phyloP scores from a whole-genome alignment of 2,888 invertebrate genomes.

The Odontomyia ornata region DNA sequence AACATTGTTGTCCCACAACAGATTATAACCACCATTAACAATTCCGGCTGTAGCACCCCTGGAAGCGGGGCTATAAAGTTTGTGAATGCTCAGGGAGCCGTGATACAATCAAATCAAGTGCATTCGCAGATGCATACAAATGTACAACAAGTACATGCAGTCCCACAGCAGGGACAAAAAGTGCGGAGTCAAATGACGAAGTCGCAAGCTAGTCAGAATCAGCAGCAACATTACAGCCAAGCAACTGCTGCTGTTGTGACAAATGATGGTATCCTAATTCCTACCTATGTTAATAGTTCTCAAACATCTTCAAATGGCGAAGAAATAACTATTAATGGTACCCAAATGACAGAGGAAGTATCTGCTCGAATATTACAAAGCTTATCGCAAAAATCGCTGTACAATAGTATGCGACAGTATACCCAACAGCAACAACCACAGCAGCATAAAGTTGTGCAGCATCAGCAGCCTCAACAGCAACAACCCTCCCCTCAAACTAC shows the following conservation, averaged over 20 bases:
- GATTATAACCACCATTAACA: conserved; percentile 51
- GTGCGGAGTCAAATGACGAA: conserved; percentile 6
- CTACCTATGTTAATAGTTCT: conserved; percentile 28
- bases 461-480: conserved; percentile 18
- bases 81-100: conserved; percentile 63
- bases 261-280: conserved; percentile 35
- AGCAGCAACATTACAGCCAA: conserved; percentile 45
- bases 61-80: conserved; percentile 60
- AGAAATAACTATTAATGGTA: conserved; percentile 64
- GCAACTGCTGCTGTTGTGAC: conserved; percentile 22
- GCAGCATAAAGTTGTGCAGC: conserved; percentile 39
- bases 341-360: conserved; percentile 63
- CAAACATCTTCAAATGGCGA: conserved; percentile 53
- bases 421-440: conserved; percentile 52
- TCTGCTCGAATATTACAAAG: conserved; percentile 63
- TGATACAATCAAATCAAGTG: conserved; percentile 60
- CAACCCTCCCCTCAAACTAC: conserved; percentile 32
- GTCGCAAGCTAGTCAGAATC: conserved; percentile 28
- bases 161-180: conserved; percentile 44
- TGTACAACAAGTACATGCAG: conserved; percentile 27
- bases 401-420: conserved; percentile 50
- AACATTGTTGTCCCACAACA: conserved; percentile 53
- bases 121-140: conserved; percentile 21
- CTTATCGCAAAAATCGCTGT: conserved; percentile 63
- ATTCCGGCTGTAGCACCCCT: conserved; percentile 43